Evolutionary conservation across 2,888 invertebrate species (phyloP), one percentile per base, ranked within the genome.

Genomic region (Cancer borealis): DNA sequence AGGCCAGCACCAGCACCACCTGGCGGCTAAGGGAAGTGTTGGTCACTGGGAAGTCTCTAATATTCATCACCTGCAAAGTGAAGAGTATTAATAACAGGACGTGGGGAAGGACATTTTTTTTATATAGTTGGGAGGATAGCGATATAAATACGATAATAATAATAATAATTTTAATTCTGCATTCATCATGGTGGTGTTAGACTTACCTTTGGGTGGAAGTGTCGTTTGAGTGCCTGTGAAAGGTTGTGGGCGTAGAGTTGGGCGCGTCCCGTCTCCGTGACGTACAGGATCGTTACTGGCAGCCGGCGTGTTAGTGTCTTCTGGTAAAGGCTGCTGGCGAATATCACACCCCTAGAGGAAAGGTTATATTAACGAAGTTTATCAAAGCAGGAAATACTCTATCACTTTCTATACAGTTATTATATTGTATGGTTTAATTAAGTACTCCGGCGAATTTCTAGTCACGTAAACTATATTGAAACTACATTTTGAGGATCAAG

Each of bases 231-330:
- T 96, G 99, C 98, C 96, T 99, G 98, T n/a, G 98, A 98, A 96
- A 99, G 97, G 96, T 98, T 98, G 96, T 98, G 98, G 47, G 99
- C 99, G 97, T 98, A 99, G 96, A 98, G 98, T 96, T 99, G 99
- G 8, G 99, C 99, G 96, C 98, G 98, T 94, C 99, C 99, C 0
- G 99, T 99, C 97, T 99, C 99, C 0, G 99, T 99, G 46, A 99
- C 99, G 96, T 98, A 99, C 45, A 99, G 97, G 39, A 99, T 98
- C 0, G 99, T 99, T 21, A 99, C 99, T 96, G 99, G 99, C 96
- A 99, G 99, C 96, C 99, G 97, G 96, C 98, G 98, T n/a, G 99
- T 99, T 96, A 99, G 97, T 39, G 99, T 99, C 96, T 98, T 98
- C 46, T 99, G 99, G 97, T 99, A 99, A 96, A 99, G 97, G 97